Evolutionary conservation across 2,797 vertebrate genomes (phyloP), one percentile per base, ranked within the genome.

Genomic region (Sphenopsis melanotis): DNA sequence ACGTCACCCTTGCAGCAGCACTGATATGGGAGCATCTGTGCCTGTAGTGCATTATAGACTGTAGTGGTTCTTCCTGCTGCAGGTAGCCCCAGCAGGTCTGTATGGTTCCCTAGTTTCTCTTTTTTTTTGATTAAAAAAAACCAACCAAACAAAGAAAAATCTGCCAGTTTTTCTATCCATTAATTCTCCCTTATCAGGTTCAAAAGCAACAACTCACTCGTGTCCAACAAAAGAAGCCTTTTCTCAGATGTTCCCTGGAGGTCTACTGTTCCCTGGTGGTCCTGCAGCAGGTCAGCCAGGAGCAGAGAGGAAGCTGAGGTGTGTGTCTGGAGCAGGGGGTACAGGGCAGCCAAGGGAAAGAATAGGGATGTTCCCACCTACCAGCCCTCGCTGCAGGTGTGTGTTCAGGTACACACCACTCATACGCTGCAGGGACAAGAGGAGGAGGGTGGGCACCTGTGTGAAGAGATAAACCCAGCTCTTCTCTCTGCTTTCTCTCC

Each of bases 321-420:
- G 34, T n/a, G 2, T 32, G 2, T 26, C 52, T 11, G 3, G 47
- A 70, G 34, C 36, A 50, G 9, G 5, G 8, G 13, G 12, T 23
- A 12, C 0, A 3, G 50, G 63, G 39, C 76, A 64, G 22, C 27
- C 34, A 37, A 2, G 4, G 26, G 61, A 59, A 49, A 61, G 41
- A n/a, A 24, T 1, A 39, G 27, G 36, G 24, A 30, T 65, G 19
- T 21, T 65, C 50, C 32, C 24, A 27, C 29, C 59, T 3, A 8
- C 2, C 37, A 61, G 26, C 15, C 29, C 29, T 16, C 0, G 0
- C 22, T 49, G 39, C 41, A 29, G 64, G 26, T 9, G 19, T 1
- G 0, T 15, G n/a, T 5, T 8, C 12, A 59, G 32, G 9, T 6
- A 16, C 0, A 2, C 36, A 7, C 3, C 44, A 10, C 46, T 30